phyloP scores from a whole-genome alignment of 2,113 vertebrate species.

The Daphoenositta chrysoptera region DNA sequence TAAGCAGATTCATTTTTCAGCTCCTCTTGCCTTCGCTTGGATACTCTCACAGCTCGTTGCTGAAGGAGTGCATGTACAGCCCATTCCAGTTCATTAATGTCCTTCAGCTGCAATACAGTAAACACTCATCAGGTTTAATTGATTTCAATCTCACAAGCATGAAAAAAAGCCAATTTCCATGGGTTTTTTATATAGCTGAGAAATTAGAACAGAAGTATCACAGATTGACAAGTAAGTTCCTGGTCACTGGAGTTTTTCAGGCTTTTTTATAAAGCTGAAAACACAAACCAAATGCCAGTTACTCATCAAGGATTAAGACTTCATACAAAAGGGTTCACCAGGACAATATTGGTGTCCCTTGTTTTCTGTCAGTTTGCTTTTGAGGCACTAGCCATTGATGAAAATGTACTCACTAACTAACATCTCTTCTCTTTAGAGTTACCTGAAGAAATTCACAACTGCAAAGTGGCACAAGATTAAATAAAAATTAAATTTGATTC shows the following conservation, averaged over 20 bases:
- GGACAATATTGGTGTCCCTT: not conserved
- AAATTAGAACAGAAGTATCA: not conserved
- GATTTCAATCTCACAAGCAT: not conserved
- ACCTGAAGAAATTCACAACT: not conserved
- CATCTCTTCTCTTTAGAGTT: not conserved
- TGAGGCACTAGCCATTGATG: not conserved
- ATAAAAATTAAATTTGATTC: not conserved
- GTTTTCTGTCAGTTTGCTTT: not conserved
- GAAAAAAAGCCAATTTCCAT: rapidly evolving
- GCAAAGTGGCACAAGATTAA: not conserved
- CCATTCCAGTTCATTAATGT: constrained; percentile 82
- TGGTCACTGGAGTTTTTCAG: not conserved
- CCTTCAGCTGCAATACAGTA: constrained; percentile 74
- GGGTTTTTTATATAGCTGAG: not conserved
- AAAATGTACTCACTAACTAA: not conserved
- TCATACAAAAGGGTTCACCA: not conserved
- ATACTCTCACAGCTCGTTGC: constrained; percentile 69
- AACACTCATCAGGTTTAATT: not conserved
- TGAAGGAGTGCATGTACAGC: constrained; percentile 79
- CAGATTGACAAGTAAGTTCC: not conserved
- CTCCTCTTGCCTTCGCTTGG: constrained; percentile 78
- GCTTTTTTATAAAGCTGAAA: not conserved
- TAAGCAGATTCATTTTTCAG: constrained; percentile 75
- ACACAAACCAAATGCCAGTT: not conserved
- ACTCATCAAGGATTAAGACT: not conserved